Evolutionary conservation across 2,888 invertebrate species (phyloP), one percentile per base, ranked within the genome.

Genomic region (Lycocerus yunnanus): DNA sequence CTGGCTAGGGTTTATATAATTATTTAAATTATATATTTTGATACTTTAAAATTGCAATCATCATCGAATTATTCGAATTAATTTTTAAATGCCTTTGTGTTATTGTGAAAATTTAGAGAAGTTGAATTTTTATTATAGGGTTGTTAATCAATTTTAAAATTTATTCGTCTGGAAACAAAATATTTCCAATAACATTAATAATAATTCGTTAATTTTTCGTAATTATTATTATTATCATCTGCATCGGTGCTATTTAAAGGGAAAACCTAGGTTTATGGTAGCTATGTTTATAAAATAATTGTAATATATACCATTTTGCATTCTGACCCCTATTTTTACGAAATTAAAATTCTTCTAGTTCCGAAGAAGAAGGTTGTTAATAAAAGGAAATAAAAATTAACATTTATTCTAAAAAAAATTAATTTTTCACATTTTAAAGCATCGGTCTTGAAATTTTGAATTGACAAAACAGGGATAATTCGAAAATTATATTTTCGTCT

Each of bases 11-110:
- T 78, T 81, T 82, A 77, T 78, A 80, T 83, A 81, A 84, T 84
- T 84, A 84, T 82, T 82, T 83, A 84, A 84, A 85, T 85, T 84
- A 85, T 84, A 84, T 81, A 83, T 83, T 83, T 82, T 83, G 81
- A 82, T 83, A 82, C 82, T 83, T 78, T 63, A 74, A 78, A 80
- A 81, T 79, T 77, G 24, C 67, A 73, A 76, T 75, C 69, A 75
- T 66, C 68, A 81, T 76, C 68, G 80, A 81, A 83, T 84, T 82
- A 83, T 84, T 81, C 78, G 83, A 82, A 84, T 84, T 83, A 84
- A 83, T 83, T 82, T 78, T 77, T 78, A 73, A 80, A 79, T 80
- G 80, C 77, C 75, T 76, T 76, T 79, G 80, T 80, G 76, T 76
- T 71, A 79, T 80, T 72, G 69, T 67, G 14, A 63, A 74, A 58